Evolutionary conservation across 2,888 invertebrate species (phyloP), one percentile per base, ranked within the genome.

Genomic region (Tipula confusa): DNA sequence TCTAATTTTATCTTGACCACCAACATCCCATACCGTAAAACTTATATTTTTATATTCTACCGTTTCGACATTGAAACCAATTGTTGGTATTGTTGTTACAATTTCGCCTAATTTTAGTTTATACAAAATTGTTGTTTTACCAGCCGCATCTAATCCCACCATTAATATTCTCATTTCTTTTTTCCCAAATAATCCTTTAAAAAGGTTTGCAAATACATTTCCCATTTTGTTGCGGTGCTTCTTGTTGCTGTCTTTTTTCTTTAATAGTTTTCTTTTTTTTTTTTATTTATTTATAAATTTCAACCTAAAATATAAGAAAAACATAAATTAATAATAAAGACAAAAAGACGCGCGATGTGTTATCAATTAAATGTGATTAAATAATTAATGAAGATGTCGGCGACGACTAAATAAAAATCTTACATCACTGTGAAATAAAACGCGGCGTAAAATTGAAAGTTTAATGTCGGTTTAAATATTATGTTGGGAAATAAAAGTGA

Each of bases 101-200:
- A 98, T 98, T 95, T 99, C 98, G 91, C 98, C 98, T 93, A 99
- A 94, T 94, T 99, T 99, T 91, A 99, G 94, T 95, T 99, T 99
- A 94, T 98, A 98, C 92, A 99, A 93, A 92, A 99, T 99, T 92
- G 98, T 99, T 89, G 99, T 99, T 95, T 99, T 99, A 93, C 99
- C 99, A 92, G 99, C 99, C 89, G 98, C 98, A 93, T 99, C 98
- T 90, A 98, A 93, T 90, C 98, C 98, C 87, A 98, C 98, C 98
- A 99, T 99, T 92, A 99, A 93, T 94, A 99, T 98, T 93, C 99
- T 96, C 99, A 99, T 99, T 93, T 99, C 98, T 90, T 98, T 99
- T 92, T 99, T 99, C 92, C 99, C 99, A 92, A 99, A 99, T 87
- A 99, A 96, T 93, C 98, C 97, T 94, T 97, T 97, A 92, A 99